A percentile compares a stretch with the other conserved stretches of the same genome.
These are phyloP conservation scores for Hirundo rustica DNA, from an alignment of 2,797 vertebrate genomes.

Conservation along the genomic window DNA sequence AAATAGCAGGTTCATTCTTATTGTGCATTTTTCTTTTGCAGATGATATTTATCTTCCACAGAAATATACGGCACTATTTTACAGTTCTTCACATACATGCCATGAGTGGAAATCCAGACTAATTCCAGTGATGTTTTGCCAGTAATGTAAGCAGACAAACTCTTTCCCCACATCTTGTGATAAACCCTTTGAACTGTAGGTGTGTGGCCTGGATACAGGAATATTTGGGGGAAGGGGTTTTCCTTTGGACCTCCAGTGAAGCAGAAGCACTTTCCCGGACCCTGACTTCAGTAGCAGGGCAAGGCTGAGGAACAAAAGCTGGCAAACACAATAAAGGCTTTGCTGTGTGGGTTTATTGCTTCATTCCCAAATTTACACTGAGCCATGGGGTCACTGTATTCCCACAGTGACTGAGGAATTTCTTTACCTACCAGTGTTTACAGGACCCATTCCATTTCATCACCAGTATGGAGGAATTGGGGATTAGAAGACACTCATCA, in stretches of 20 bases:
- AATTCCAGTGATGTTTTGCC: constrained; percentile 33
- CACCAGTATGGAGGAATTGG: neutral
- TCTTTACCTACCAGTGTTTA: rapidly evolving
- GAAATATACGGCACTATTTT: neutral
- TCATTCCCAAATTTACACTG: neutral
- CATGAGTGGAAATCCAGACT: constrained; percentile 42
- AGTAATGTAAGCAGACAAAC: neutral
- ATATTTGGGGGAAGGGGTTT: neutral
- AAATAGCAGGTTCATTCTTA: neutral
- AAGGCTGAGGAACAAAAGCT: neutral
- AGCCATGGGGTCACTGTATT: neutral
- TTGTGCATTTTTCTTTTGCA: neutral
- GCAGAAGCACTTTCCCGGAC: neutral
- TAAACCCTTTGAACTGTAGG: constrained; percentile 36
- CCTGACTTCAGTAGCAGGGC: neutral
- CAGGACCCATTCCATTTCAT: neutral
- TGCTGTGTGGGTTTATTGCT: neutral
- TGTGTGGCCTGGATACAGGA: constrained; percentile 10
- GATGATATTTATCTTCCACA: neutral
- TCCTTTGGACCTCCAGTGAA: neutral
- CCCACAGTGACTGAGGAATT: neutral
- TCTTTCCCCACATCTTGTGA: neutral
- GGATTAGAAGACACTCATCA: neutral
- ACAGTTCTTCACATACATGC: neutral
- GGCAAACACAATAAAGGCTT: neutral